Evolutionary conservation across 2,113 vertebrate genomes (phyloP).

Genomic region (Menura novaehollandiae): DNA sequence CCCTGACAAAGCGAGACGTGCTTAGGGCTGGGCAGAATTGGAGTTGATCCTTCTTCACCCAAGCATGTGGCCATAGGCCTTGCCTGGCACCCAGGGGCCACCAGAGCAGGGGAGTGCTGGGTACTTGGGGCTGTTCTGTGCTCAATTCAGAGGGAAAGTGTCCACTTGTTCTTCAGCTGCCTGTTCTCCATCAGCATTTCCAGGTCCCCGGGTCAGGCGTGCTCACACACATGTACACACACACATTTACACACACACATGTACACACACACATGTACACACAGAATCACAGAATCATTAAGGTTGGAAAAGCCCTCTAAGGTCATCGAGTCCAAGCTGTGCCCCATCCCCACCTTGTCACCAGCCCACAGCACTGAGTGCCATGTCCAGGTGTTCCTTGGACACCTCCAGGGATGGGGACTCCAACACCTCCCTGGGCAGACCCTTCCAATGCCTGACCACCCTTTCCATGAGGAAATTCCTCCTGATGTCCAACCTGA

Average conservation of each 20-base stretch:
- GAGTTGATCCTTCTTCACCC: neutral
- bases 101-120: fast-evolving
- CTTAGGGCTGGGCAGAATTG: fast-evolving
- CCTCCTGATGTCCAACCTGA: neutral
- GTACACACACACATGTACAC: neutral
- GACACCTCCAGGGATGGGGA: neutral
- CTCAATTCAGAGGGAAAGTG: fast-evolving
- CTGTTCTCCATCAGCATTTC: neutral
- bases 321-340: fast-evolving
- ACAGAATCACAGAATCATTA: neutral
- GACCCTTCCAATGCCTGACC: fast-evolving
- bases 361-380: neutral
- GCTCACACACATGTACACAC: neutral
- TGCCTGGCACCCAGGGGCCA: neutral
- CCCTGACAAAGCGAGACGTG: neutral
- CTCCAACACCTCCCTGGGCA: neutral
- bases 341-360: fast-evolving
- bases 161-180: neutral
- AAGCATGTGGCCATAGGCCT: fast-evolving
- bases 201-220: neutral
- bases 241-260: too few relatives aligned
- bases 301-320: neutral
- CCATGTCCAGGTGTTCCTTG: neutral
- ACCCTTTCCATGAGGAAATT: neutral
- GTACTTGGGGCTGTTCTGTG: neutral